Percentiles rank a stretch among this genome's conserved stretches.
These are phyloP conservation scores for Cheilosia pagana DNA, from an alignment of 2,888 invertebrate genomes.

Conservation along the genomic window DNA sequence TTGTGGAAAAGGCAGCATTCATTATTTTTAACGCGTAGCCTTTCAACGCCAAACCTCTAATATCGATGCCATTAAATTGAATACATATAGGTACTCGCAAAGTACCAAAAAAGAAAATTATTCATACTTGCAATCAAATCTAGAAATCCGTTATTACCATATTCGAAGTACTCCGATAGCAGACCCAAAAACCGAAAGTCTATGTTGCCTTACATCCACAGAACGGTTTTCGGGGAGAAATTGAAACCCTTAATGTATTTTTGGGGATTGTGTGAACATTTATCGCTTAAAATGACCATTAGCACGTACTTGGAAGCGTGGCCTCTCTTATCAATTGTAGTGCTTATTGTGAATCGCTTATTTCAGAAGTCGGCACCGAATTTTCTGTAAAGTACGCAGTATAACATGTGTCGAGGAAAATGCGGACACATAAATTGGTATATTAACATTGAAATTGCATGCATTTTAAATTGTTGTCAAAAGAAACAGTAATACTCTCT, in stretches of 20 bases:
- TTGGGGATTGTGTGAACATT: constrained; percentile 37
- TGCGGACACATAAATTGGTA: background rate
- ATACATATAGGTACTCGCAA: too few relatives aligned
- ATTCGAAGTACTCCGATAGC: too few relatives aligned
- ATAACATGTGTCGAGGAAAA: background rate
- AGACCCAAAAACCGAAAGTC: too few relatives aligned
- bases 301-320: constrained; percentile 56
- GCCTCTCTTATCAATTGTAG: constrained; percentile 28
- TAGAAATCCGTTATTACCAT: too few relatives aligned
- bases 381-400: background rate
- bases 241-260: constrained; percentile 48
- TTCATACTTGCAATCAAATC: too few relatives aligned
- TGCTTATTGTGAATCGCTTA: constrained; percentile 13
- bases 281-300: constrained; percentile 59
- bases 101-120: too few relatives aligned
- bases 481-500: too few relatives aligned
- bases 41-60: too few relatives aligned
- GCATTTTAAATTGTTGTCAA: background rate
- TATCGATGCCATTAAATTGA: too few relatives aligned
- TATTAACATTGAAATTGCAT: background rate
- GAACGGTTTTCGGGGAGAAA: background rate
- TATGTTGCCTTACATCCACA: too few relatives aligned
- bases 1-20: too few relatives aligned
- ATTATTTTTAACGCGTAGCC: too few relatives aligned
- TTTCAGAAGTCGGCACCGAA: background rate